These are phyloP conservation scores for Phanerotoma sp. DNA, from an alignment of 2,888 invertebrate genomes.

Conservation along the genomic window DNA sequence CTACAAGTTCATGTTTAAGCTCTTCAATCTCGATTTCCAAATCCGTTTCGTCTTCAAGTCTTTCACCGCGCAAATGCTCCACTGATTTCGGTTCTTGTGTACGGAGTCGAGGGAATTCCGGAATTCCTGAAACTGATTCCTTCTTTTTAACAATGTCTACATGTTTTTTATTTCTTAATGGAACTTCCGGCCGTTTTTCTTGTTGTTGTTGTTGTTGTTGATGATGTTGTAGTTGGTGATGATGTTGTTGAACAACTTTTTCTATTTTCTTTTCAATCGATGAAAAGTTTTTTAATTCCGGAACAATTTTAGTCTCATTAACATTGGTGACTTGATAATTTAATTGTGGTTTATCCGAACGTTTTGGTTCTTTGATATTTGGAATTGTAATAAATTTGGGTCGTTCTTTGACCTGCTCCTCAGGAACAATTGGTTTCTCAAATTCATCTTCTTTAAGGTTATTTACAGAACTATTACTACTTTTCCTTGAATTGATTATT, in stretches of 20 bases:
- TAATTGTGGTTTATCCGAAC: conserved; percentile 7
- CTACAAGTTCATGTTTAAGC: conserved; percentile 35
- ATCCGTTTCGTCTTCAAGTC: conserved; percentile 39
- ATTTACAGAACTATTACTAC: conserved; percentile 28
- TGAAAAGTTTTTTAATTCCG: conserved; percentile 21
- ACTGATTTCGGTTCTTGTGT: background rate
- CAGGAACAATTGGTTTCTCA: conserved; percentile 36
- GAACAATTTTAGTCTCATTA: conserved; percentile 43
- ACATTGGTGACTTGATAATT: background rate
- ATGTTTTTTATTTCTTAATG: too few species aligned
- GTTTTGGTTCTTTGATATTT: conserved; percentile 48
- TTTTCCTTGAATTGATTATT: conserved; percentile 29
- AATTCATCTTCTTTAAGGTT: conserved; percentile 2
- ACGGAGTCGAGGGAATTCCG: background rate
- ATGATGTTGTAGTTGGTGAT: too few species aligned
- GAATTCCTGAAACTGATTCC: background rate
- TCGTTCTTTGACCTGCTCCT: conserved; percentile 35
- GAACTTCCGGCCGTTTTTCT: background rate
- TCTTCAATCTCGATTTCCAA: conserved; percentile 44
- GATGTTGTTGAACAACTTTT: background rate
- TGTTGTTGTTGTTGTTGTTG: too few species aligned
- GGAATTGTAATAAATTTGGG: conserved; percentile 54
- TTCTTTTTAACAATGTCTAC: background rate
- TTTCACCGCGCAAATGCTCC: conserved; percentile 19
- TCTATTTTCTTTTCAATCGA: conserved; percentile 1